phyloP scores from a whole-genome alignment of 2,888 invertebrate species.

The Sipunculus nudus region DNA sequence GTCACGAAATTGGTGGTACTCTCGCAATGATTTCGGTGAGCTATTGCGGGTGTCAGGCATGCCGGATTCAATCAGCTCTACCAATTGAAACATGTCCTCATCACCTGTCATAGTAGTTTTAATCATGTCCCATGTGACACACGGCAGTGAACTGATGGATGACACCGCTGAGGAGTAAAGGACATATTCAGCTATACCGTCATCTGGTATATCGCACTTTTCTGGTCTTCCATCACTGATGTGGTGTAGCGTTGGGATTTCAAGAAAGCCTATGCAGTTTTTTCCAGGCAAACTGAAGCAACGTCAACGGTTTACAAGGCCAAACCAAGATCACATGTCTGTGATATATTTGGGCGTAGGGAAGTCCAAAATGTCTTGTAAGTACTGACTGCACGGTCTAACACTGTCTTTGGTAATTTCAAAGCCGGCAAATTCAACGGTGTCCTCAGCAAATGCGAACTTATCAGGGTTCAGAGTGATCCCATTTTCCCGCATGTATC shows the following conservation, averaged over 20 bases:
- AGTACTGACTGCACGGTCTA: slow-evolving; percentile 36
- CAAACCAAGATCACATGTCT: slow-evolving; percentile 45
- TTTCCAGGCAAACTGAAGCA: too few species aligned
- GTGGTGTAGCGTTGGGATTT: too few species aligned
- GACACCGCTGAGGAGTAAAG: too few species aligned
- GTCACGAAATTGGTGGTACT: slow-evolving; percentile 19
- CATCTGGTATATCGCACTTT: too few species aligned
- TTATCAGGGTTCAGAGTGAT: slow-evolving; percentile 46
- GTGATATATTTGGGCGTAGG: slow-evolving; percentile 39
- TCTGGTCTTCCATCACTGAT: too few species aligned
- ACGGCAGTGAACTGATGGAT: slow-evolving; percentile 9
- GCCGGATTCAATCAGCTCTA: slow-evolving; percentile 22
- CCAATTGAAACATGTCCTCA: slow-evolving; percentile 18
- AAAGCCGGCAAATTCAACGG: slow-evolving; percentile 45
- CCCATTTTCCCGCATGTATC: slow-evolving; percentile 32
- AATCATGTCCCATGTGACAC: slow-evolving; percentile 39
- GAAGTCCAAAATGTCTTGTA: slow-evolving; percentile 40
- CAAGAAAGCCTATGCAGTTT: too few species aligned
- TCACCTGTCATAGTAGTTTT: slow-evolving; percentile 34
- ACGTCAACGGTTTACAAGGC: slow-evolving; percentile 43
- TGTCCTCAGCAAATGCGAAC: slow-evolving; percentile 38
- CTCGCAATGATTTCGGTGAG: slow-evolving; percentile 6
- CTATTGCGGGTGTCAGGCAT: slow-evolving; percentile 10
- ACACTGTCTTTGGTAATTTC: slow-evolving; percentile 37
- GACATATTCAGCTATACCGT: too few species aligned